Evolutionary conservation across 2,797 vertebrate species (phyloP), one percentile per base, ranked within the genome.

Genomic region (Paratrypauchen microcephalus): DNA sequence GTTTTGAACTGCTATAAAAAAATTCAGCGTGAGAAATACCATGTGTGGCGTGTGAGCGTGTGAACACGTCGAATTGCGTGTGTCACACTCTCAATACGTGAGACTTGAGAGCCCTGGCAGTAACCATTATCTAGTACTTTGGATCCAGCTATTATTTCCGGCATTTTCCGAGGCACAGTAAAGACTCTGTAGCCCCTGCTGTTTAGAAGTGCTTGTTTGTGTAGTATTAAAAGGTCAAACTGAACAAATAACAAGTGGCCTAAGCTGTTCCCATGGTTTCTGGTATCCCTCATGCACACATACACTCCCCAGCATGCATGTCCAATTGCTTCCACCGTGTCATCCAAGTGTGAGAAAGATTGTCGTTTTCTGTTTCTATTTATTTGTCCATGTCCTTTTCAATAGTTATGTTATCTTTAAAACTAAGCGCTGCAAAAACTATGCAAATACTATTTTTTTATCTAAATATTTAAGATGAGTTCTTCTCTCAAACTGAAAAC

Each of bases 161-260:
- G 61, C 15, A 59, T 16, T 56, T 48, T 79, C 68, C 56, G 61
- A 75, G 0, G 50, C 21, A 24, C 45, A 45, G 67, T 73, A 59
- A 65, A 54, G 66, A 63, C 63, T 23, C 45, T 2, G 3, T 68
- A 48, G 66, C 56, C 69, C 47, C 65, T 16, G 64, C 55, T 87
- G 85, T 86, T 84, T 82, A 73, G 19, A 24, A 58, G 54, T 30
- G 52, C 6, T 18, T 87, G 78, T 88, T 91, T 88, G 73, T 78
- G 26, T 66, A 72, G 69, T 62, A 69, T 76, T 68, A 64, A 78
- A 83, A 80, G 80, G 76, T 86, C 83, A 85, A 81, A 80, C 68
- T 70, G 67, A 68, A 84, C 71, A 85, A 90, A 89, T 85, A 87
- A 85, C 66, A 87, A 78, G 82, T 72, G 65, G 2, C 57, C 54